phyloP scores from a whole-genome alignment of 2,797 vertebrate genomes.

The Thalassophryne amazonica region DNA sequence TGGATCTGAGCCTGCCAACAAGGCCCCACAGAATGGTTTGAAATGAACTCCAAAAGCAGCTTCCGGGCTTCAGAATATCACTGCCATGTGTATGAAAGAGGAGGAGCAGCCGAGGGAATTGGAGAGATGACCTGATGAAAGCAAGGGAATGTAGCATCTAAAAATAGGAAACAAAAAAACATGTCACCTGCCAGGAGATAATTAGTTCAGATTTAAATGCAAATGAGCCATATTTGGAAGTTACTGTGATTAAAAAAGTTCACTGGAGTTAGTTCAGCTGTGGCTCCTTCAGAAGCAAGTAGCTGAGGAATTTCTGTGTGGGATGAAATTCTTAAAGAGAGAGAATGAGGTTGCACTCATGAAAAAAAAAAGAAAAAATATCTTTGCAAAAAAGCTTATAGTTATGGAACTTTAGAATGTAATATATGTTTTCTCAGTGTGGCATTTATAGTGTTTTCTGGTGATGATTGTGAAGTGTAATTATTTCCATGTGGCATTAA shows the following conservation, averaged over 20 bases:
- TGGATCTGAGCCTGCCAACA: constrained; percentile 45
- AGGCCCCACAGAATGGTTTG: constrained; percentile 46
- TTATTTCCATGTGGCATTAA: constrained; percentile 41
- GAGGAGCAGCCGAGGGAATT: not conserved
- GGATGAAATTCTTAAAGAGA: constrained; percentile 14
- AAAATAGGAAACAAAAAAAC: constrained; percentile 52
- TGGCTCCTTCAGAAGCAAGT: constrained; percentile 19
- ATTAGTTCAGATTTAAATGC: constrained; percentile 25
- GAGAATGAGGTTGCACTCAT: constrained; percentile 9
- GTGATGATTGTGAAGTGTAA: constrained; percentile 28
- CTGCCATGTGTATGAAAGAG: constrained; percentile 50
- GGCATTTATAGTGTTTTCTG: not conserved
- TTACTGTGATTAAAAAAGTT: constrained; percentile 30
- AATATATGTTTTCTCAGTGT: not conserved
- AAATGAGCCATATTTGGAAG: constrained; percentile 27
- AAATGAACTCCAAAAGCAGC: constrained; percentile 43
- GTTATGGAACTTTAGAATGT: constrained; percentile 3
- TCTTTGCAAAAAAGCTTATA: constrained; percentile 8
- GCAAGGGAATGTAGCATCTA: constrained; percentile 20
- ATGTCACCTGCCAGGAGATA: not conserved
- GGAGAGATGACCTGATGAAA: constrained; percentile 6
- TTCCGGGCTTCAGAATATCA: constrained; percentile 49
- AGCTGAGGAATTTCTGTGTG: constrained; percentile 17
- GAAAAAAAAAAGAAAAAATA: no score
- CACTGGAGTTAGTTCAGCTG: constrained; percentile 9